Base-by-base conservation (phyloP, 2,797 vertebrate species). In the Huso huso region DNA sequence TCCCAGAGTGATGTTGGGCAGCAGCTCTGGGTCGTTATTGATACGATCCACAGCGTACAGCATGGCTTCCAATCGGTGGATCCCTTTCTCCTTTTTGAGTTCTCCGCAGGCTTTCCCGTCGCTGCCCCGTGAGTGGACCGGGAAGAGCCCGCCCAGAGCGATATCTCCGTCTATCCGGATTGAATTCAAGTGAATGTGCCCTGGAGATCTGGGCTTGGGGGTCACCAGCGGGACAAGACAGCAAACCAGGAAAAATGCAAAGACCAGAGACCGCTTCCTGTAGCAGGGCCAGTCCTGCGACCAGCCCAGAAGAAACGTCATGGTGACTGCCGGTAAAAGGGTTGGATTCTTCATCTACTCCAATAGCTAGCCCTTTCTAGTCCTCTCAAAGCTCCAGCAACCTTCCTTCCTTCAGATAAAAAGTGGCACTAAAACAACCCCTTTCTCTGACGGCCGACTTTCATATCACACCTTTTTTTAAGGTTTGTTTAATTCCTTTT, bases 61-160 rank as follows among this genome's bases (percentile, higher is more conserved):
- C 95, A 98, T 98, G 77, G 95, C 95, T 88, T 98, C 95, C 77
- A 98, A 82, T 69, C 95, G 86, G 61, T 98, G 95, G 83, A 98
- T 94, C 70, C 95, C 95, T 70, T 97, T 98, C 70, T 98, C 95
- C 80, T 98, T 98, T 84, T 98, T 98, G 68, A 98, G 87, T 78
- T 98, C 95, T 1, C 95, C 95, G 0, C 95, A 98, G 76, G 94
- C 92, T 74, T 93, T 95, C 70, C 95, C 95, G 53, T 95, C 93
- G 0, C 89, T 80, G 0, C 95, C 94, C 49, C 95, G 87, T 2
- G 93, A 91, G 0, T 98, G 95, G 67, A 97, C 95, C 0, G 95
- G 95, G 74, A 98, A 98, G 76, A 98, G 91, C 68, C 95, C 95
- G 1, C 95, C 95, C 62, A 98, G 86, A 0, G 94, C 94, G 81